These are phyloP conservation scores for Cairina moschata DNA, from an alignment of 2,113 vertebrate genomes.

Conservation along the genomic window DNA sequence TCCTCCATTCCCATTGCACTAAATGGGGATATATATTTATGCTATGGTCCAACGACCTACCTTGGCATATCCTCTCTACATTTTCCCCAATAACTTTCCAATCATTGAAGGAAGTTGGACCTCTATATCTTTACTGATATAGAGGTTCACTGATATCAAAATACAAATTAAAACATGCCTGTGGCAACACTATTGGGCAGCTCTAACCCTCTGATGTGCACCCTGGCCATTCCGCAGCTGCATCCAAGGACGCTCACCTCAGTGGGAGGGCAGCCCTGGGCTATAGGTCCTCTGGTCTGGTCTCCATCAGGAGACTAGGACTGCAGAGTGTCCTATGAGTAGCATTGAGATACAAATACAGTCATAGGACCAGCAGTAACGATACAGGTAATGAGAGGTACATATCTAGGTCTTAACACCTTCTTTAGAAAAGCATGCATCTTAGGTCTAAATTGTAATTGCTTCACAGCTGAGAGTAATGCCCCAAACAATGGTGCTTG, in stretches of 20 bases:
- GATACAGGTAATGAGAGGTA: not conserved
- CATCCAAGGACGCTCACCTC: not conserved
- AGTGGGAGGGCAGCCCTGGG: not conserved
- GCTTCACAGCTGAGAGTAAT: not conserved
- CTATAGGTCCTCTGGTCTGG: not conserved
- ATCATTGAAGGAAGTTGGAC: not conserved
- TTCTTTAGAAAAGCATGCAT: not conserved
- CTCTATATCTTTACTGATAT: not conserved
- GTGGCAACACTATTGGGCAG: not conserved
- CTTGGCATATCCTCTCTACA: not conserved
- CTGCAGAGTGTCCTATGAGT: not conserved
- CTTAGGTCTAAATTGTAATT: not conserved
- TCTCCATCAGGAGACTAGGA: not conserved
- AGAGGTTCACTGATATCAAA: not conserved
- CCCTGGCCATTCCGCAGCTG: not conserved
- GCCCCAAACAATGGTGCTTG: not conserved
- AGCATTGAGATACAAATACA: rapidly evolving
- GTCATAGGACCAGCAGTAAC: not conserved
- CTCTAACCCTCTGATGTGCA: not conserved
- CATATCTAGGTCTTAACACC: not conserved
- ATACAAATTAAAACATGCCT: not conserved
- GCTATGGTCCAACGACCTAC: not conserved
- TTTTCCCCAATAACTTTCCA: not conserved
- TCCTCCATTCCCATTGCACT: rapidly evolving
- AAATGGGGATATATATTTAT: not conserved